Evolutionary conservation across 1,140 invertebrate genomes (phyloP), one percentile per base, ranked within the genome.

Genomic region (Drosophila miranda): DNA sequence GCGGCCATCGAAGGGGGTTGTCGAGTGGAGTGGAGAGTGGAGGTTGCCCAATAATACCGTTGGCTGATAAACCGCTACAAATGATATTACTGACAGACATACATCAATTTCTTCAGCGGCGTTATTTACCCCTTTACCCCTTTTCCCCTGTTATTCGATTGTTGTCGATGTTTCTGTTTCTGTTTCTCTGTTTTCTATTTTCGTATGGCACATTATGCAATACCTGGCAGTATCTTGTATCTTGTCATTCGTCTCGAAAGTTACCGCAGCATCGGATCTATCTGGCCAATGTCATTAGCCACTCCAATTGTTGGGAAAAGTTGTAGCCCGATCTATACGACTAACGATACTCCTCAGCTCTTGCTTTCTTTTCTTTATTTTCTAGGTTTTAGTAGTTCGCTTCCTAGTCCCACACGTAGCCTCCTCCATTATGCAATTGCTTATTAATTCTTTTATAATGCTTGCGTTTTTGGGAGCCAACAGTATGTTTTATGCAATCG

Each of bases 61-160:
- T 78, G 74, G 77, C 79, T 81, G 81, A 84, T 84, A 84, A 84
- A 87, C 81, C 81, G 82, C 81, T 81, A 84, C 82, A 84, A 84
- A 84, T 86, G 74, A 84, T 81, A 86, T 63, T 77, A 59, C 68
- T 66, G 53, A 77, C 58, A 54, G 45, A 56, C 55, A 71, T 54
- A 54, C 58, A 82, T 83, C 80, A 72, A 84, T 83, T 73, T 73
- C 44, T 77, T 63, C 45, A 63, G 41, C 45, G 60, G 41, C 66
- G 55, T 54, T 64, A 51, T 57, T 62, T 68, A 41, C 49, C 6
- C 41, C 49, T 51, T 48, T 55, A 53, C 23, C 23, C 23, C 23
- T 75, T 53, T 68, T 71, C 41, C 0, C 13, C 23, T 41, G 56
- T 46, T 45, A 52, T 56, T 51, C 26, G 41, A 30, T 50, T 49